Evolutionary conservation across 2,797 vertebrate genomes (phyloP).

Genomic region (Buceros bicornis): DNA sequence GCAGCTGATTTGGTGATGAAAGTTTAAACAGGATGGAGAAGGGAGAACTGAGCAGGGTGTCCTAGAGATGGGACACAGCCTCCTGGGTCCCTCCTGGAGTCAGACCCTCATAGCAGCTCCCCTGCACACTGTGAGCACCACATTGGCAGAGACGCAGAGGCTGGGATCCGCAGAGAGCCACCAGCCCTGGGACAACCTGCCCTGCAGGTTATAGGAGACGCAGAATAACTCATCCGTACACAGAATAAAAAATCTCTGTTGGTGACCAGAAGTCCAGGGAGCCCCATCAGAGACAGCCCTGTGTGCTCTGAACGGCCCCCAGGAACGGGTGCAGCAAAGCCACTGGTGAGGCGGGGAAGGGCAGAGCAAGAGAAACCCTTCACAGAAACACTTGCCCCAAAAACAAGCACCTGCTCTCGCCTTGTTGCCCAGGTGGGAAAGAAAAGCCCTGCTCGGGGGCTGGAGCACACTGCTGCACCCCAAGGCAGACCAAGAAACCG

Average conservation of each 20-base stretch:
- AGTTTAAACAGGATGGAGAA: constrained; percentile 28
- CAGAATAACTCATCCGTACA: neutral
- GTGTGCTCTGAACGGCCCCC: neutral
- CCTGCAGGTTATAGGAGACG: neutral
- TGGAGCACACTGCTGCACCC: neutral
- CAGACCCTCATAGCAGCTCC: neutral
- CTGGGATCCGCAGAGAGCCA: neutral
- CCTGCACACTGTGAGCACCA: accelerated
- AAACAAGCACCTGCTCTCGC: neutral
- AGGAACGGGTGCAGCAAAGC: neutral
- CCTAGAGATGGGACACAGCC: neutral
- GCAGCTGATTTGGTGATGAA: neutral
- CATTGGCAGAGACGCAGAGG: neutral
- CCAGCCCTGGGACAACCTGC: neutral
- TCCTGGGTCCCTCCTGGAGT: accelerated
- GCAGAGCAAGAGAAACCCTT: neutral
- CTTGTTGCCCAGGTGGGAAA: neutral
- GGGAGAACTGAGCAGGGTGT: neutral
- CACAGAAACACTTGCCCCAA: neutral
- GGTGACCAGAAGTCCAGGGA: neutral
- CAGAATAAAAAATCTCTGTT: neutral
- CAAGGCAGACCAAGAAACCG: neutral
- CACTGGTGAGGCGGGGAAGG: accelerated
- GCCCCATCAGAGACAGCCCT: neutral
- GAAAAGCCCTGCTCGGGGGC: neutral